Percentiles rank a stretch among this genome's conserved stretches.
Evolutionary conservation across 2,888 invertebrate species (phyloP).

Genomic region (Octonoba sinensis): DNA sequence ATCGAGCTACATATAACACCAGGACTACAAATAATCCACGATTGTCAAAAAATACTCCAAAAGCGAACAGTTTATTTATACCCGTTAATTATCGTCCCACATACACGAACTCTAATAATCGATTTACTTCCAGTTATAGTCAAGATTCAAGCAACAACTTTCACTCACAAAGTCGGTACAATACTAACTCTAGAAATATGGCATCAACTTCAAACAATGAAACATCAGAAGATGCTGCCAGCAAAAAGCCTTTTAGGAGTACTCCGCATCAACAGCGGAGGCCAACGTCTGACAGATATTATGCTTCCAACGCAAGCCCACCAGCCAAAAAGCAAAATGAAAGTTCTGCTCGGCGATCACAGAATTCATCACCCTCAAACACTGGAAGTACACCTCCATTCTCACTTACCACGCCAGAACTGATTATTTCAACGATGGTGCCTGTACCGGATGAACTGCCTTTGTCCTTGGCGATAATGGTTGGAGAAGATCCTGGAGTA

Average conservation of each 20-base stretch:
- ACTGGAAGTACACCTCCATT: neutral
- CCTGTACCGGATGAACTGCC: slow-evolving; percentile 67
- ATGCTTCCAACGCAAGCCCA: slow-evolving; percentile 28
- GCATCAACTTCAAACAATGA: no score
- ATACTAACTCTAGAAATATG: no score
- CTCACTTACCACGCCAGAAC: slow-evolving; percentile 52
- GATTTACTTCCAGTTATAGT: no score
- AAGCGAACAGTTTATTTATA: no score
- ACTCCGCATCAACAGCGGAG: neutral
- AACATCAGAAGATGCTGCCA: neutral
- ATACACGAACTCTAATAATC: no score
- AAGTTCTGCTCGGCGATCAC: neutral
- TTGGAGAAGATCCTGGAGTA: slow-evolving; percentile 65
- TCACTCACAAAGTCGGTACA: no score
- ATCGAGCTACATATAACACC: no score
- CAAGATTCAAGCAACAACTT: no score
- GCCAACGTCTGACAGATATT: slow-evolving; percentile 26
- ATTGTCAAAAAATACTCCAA: no score
- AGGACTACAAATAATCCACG: no score
- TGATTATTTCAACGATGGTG: slow-evolving; percentile 50
- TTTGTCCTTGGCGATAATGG: slow-evolving; percentile 67
- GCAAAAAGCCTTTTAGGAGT: no score
- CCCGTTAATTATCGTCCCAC: no score
- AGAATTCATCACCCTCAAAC: neutral
- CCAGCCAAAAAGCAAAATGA: slow-evolving; percentile 5